These are phyloP conservation scores for Phytoseiulus persimilis DNA, from an alignment of 2,888 invertebrate species.

Conservation along the genomic window DNA sequence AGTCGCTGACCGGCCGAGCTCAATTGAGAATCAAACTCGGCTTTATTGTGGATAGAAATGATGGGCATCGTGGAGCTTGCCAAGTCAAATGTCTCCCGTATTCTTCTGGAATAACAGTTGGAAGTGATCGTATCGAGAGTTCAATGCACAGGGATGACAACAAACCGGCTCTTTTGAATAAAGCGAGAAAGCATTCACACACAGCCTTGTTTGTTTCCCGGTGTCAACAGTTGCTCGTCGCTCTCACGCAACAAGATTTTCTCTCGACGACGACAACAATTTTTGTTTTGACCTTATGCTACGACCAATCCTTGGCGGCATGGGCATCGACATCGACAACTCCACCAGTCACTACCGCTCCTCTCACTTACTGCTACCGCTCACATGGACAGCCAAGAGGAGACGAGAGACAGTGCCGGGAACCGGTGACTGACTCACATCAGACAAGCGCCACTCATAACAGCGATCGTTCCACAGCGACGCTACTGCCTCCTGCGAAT, in stretches of 20 bases:
- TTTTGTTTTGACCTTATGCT: background rate
- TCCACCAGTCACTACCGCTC: background rate
- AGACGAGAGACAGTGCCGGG: too few species aligned
- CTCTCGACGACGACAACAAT: background rate
- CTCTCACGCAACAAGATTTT: background rate
- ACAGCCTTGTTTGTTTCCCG: background rate
- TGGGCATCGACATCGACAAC: too few species aligned
- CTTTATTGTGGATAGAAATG: slow-evolving; percentile 56
- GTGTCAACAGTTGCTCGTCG: background rate
- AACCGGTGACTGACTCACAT: too few species aligned
- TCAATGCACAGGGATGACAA: background rate
- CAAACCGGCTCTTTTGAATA: background rate
- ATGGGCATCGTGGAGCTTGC: slow-evolving; percentile 45
- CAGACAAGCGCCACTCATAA: too few species aligned
- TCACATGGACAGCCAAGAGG: too few species aligned
- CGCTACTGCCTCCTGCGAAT: too few species aligned
- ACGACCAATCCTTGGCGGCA: too few species aligned
- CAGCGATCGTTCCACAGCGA: too few species aligned
- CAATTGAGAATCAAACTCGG: slow-evolving; percentile 75
- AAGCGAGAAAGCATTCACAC: background rate
- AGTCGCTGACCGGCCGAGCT: slow-evolving; percentile 73
- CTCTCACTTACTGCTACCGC: too few species aligned
- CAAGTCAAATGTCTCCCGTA: background rate
- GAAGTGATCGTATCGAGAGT: background rate
- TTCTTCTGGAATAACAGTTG: background rate